Base-by-base conservation (phyloP, 2,113 vertebrate species). In the Balaeniceps rex region DNA sequence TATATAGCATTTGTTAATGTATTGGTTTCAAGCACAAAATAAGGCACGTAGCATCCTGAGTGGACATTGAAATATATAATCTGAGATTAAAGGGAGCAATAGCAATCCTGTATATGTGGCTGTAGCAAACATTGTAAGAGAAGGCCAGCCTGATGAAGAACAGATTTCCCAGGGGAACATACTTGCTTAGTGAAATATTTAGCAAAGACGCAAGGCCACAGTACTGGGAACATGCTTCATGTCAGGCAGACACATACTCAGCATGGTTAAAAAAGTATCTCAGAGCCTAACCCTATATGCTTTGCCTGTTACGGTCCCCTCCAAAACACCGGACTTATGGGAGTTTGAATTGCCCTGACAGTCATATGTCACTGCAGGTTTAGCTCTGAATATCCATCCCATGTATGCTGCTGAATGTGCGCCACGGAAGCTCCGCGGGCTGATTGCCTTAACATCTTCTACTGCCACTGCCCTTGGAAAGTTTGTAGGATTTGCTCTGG, bases 371-470 rank as follows among this genome's bases (percentile, higher is more conserved):
- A 1, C 74, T 93, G 63, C 95, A 98, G 99, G 99, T 74, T 60
- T 98, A 29, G 90, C 77, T 87, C 60, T 98, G 60, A 97, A 88
- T 8, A 89, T 95, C 93, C 98, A 99, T 10, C 16, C 97, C 29
- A 88, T 99, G 93, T 99, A 98, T 47, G 64, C 98, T 9, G 88
- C 98, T 40, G 99, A 99, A 88, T 98, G 98, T 36, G 89, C 98
- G 52, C 99, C 98, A 2, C 97, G 91, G 92, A 97, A 74, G 38
- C 94, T 98, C 90, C 97, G 98, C 1, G 98, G 97, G 57, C 95
- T 98, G 87, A 95, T 98, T 52, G 98, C 98, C 5, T 95, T 98
- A 15, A 98, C 98, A 21, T 52, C 98, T 19, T 94, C 97, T 16
- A 98, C 97, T 68, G 98, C 98, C n/a, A 47, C 97, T 17, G 98